phyloP scores from a whole-genome alignment of 2,888 invertebrate species.

The Apotomis turbidana region DNA sequence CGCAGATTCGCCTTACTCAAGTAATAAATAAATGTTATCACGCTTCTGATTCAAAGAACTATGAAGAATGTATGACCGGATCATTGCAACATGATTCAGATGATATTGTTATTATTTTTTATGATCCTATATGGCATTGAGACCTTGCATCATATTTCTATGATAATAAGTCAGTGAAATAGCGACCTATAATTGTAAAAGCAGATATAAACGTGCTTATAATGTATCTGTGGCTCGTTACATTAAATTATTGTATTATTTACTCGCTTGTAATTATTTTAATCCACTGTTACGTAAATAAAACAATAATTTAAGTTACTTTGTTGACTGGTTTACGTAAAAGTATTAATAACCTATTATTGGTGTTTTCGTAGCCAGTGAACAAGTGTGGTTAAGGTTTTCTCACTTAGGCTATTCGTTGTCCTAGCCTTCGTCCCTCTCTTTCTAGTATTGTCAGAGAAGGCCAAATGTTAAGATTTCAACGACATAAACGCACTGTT shows the following conservation, averaged over 20 bases:
- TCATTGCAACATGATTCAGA: too few species aligned
- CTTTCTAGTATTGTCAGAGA: conserved; percentile 1
- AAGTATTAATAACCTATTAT: background rate
- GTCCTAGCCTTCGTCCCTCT: conserved; percentile 4
- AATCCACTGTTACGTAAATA: background rate
- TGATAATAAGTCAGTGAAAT: too few species aligned
- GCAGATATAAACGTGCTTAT: too few species aligned
- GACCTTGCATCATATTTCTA: too few species aligned
- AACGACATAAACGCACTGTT: background rate
- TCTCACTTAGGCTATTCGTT: conserved; percentile 8
- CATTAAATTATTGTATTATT: background rate
- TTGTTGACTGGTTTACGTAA: background rate
- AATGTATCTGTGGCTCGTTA: background rate
- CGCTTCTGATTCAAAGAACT: too few species aligned
- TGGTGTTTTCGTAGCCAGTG: background rate
- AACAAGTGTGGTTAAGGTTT: conserved; percentile 1
- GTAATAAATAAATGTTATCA: too few species aligned
- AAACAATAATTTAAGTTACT: conserved; percentile 5
- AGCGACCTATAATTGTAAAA: too few species aligned
- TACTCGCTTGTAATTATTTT: background rate
- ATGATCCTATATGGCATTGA: too few species aligned
- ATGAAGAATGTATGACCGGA: too few species aligned
- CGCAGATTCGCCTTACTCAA: too few species aligned
- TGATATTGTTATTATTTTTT: too few species aligned
- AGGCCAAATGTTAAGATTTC: background rate